phyloP scores from a whole-genome alignment of 2,888 invertebrate species.

The Athrips mouffetella region DNA sequence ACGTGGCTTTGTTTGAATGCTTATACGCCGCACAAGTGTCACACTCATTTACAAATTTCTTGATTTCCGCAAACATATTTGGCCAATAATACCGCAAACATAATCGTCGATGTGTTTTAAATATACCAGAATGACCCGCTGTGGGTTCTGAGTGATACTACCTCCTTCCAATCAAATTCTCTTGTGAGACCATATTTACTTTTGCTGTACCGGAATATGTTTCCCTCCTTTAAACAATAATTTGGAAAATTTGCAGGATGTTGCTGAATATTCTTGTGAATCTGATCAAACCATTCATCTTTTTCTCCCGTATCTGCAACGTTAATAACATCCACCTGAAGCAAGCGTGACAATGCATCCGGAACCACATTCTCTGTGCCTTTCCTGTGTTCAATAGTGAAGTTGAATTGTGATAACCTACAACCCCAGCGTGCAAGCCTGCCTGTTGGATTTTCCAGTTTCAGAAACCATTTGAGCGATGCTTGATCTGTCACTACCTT shows the following conservation, averaged over 20 bases:
- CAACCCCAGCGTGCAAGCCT: constrained; percentile 14
- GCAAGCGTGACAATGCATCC: constrained; percentile 1
- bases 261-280: not conserved
- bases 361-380: constrained; percentile 13
- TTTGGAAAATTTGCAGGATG: not conserved
- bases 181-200: not conserved
- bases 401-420: constrained; percentile 4
- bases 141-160: constrained; percentile 1
- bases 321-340: not conserved
- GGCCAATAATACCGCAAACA: constrained; percentile 3
- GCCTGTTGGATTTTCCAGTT: constrained; percentile 13
- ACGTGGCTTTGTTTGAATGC: not conserved
- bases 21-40: constrained; percentile 13
- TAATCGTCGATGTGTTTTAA: constrained; percentile 7
- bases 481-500: constrained; percentile 15
- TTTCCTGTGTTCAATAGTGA: constrained; percentile 5
- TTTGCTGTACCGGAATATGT: not conserved
- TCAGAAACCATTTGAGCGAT: constrained; percentile 9
- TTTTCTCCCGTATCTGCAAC: no score
- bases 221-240: not conserved
- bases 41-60: constrained; percentile 5
- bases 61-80: no score
- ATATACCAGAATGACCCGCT: constrained; percentile 2
- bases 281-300: not conserved
- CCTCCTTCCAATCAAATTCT: constrained; percentile 11